Evolutionary conservation across 2,113 vertebrate genomes (phyloP), one percentile per base, ranked within the genome.

Genomic region (Stictonetta naevosa): DNA sequence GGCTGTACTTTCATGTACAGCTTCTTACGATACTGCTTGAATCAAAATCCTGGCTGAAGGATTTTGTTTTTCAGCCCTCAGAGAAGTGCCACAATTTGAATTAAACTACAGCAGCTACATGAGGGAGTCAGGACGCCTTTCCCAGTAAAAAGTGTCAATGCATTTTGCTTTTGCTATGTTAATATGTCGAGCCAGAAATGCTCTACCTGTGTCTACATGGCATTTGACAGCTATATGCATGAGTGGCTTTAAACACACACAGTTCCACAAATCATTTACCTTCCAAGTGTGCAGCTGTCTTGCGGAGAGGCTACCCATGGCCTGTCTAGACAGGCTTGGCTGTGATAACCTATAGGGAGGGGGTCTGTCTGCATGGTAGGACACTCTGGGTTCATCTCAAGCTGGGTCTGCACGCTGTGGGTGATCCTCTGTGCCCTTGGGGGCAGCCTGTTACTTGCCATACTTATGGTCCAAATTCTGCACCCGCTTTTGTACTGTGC

Each of bases 191-290:
- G 77, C 77, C 74, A 92, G 88, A 42, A 93, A 89, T 20, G 83
- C 74, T 84, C 80, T 92, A 56, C 86, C 92, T 72, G 2, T 79
- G 88, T 28, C 77, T 84, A 17, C 64, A 17, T 38, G 88, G 83
- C 44, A 8, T 78, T 87, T 88, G 94, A 86, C 95, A 95, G 96
- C 83, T 96, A 74, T 60, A 9, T 71, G 91, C 95, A 56, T 18
- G 52, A 56, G 69, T 10, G 55, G 34, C 80, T 88, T 20, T 81
- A 42, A 81, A 68, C 76, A 60, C 13, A 59, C 91, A 42, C 59
- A 17, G 46, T 14, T 68, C 86, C 77, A 56, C 48, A 38, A 75
- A 88, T 79, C 90, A 15, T 87, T 46, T 14, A 22, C 29, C 34
- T 48, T 90, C 84, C 71, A 19, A 67, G 72, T 1, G 19, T 23